These are phyloP conservation scores for Capreolus pygargus DNA, from an alignment of 2,113 vertebrate species.

Conservation along the genomic window DNA sequence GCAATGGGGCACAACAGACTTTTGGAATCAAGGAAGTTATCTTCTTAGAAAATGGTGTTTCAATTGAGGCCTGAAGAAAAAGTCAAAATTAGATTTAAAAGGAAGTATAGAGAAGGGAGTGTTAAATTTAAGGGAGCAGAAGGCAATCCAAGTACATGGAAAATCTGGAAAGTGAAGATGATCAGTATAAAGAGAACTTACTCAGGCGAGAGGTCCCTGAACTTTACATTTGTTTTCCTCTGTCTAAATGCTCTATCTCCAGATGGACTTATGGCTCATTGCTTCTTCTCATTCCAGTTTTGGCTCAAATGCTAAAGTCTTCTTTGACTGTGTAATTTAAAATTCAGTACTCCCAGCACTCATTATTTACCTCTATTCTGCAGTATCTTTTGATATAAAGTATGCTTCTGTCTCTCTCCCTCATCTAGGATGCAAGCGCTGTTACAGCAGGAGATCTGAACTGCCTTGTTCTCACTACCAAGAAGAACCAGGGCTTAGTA, in stretches of 20 bases:
- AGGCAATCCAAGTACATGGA: neutral
- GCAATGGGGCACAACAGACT: neutral
- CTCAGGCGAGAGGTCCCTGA: fast-evolving
- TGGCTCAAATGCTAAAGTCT: neutral
- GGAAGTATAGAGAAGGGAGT: neutral
- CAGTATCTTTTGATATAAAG: neutral
- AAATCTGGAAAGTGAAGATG: neutral
- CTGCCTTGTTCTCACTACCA: neutral
- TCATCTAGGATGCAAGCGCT: neutral
- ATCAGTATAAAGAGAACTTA: neutral
- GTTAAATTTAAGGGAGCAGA: neutral
- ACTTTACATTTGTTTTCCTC: neutral
- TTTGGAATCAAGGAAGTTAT: neutral
- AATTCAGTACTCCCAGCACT: neutral
- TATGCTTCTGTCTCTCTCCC: neutral
- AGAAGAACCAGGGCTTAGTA: neutral
- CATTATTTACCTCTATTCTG: neutral
- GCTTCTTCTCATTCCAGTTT: neutral
- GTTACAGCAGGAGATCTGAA: neutral
- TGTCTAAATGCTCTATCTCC: neutral
- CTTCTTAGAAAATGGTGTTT: neutral
- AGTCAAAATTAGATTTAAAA: neutral
- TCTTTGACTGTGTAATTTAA: neutral
- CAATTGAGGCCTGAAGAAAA: neutral
- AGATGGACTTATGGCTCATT: neutral